These are phyloP conservation scores for Limanda limanda DNA, from an alignment of 2,113 vertebrate genomes.

Conservation along the genomic window DNA sequence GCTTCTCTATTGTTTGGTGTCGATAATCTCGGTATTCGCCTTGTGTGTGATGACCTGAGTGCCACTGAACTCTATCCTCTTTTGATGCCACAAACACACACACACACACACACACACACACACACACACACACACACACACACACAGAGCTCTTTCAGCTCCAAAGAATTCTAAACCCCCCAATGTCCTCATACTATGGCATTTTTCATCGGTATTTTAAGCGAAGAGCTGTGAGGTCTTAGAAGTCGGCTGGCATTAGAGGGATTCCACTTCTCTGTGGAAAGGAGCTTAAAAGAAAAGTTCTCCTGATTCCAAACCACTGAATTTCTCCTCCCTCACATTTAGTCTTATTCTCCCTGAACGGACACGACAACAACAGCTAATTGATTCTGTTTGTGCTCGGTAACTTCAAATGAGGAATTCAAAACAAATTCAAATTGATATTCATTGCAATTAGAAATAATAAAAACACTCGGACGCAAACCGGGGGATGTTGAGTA, in stretches of 20 bases:
- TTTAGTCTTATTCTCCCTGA: slow-evolving; percentile 15
- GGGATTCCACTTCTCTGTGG: slow-evolving; percentile 68
- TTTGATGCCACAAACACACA: slow-evolving; percentile 26
- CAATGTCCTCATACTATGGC: slow-evolving; percentile 67
- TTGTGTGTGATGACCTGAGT: slow-evolving; percentile 52
- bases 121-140: slow-evolving; percentile 29
- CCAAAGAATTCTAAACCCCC: slow-evolving; percentile 78
- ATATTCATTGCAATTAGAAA: slow-evolving; percentile 2
- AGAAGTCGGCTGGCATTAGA: slow-evolving; percentile 80
- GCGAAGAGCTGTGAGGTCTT: slow-evolving; percentile 78
- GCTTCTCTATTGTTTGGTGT: slow-evolving; percentile 42
- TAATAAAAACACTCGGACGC: not conserved
- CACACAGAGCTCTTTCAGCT: slow-evolving; percentile 44
- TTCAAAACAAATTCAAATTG: slow-evolving; percentile 13
- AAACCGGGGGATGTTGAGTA: slow-evolving; percentile 16
- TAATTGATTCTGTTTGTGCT: slow-evolving; percentile 23
- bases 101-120: slow-evolving; percentile 36
- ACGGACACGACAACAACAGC: slow-evolving; percentile 37
- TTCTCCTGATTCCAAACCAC: slow-evolving; percentile 62
- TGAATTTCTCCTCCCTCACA: slow-evolving; percentile 36
- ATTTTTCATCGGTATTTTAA: slow-evolving; percentile 80
- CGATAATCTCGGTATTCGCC: slow-evolving; percentile 49
- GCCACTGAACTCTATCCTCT: slow-evolving; percentile 60
- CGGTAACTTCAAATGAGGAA: slow-evolving; percentile 6
- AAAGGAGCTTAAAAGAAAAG: slow-evolving; percentile 74